Conservation (phyloP, 1,140 invertebrate genomes). For the Hycleus phaleratus region DNA sequence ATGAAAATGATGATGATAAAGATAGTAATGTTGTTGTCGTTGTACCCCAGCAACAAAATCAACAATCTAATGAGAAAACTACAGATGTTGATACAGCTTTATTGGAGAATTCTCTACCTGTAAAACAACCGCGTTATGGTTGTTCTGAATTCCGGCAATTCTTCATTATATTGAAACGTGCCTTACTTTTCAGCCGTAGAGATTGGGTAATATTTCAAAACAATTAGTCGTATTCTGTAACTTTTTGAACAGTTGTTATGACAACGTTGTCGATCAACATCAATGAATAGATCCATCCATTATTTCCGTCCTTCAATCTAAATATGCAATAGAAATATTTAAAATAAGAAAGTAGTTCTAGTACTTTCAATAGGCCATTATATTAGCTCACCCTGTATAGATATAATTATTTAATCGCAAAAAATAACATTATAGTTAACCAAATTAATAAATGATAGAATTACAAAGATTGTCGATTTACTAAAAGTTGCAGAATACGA, state of each 20-base stretch:
- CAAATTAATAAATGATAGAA: too few species aligned
- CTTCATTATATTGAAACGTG: constrained; percentile 71
- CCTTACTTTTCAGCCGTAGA: constrained; percentile 69
- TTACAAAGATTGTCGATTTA: too few species aligned
- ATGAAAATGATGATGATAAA: constrained; percentile 57
- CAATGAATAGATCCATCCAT: too few species aligned
- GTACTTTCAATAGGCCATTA: too few species aligned
- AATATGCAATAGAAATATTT: too few species aligned
- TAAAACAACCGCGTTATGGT: constrained; percentile 62
- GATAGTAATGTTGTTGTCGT: constrained; percentile 45
- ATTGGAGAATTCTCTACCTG: constrained; percentile 49
- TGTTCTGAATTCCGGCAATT: constrained; percentile 70
- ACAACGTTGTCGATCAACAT: too few species aligned
- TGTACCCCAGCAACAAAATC: constrained; percentile 44
- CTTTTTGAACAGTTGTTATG: too few species aligned
- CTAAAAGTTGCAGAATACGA: not conserved
- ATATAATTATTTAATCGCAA: too few species aligned
- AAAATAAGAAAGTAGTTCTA: too few species aligned
- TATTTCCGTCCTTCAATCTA: too few species aligned
- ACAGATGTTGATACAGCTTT: constrained; percentile 54
- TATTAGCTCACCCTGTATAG: too few species aligned
- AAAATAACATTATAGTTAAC: too few species aligned
- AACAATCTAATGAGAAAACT: constrained; percentile 43
- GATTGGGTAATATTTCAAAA: constrained; percentile 60
- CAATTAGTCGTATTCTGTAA: not conserved